phyloP scores from a whole-genome alignment of 2,113 vertebrate genomes.

The Anguilla rostrata region DNA sequence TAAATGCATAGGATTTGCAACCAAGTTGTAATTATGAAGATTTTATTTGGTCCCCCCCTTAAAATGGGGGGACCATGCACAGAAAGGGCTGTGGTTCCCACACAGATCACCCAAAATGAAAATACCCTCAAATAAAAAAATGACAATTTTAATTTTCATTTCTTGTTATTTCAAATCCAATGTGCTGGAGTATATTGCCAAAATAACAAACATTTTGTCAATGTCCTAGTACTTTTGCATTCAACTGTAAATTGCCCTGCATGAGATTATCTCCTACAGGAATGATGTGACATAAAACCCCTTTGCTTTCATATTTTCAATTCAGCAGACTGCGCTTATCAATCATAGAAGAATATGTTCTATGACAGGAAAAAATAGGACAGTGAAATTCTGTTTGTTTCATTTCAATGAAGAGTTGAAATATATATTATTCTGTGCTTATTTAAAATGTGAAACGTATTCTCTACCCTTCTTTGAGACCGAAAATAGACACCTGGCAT shows the following conservation, averaged over 20 bases:
- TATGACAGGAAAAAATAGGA: not conserved
- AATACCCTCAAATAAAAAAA: no score
- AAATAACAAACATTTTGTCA: no score
- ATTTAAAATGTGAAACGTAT: not conserved
- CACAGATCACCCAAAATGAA: no score
- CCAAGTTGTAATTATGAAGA: no score
- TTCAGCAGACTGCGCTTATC: not conserved
- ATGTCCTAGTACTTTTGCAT: no score
- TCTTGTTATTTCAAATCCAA: no score
- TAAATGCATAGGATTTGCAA: no score
- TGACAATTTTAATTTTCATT: no score
- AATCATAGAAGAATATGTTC: not conserved
- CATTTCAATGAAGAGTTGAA: not conserved
- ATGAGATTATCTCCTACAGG: not conserved
- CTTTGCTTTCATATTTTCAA: not conserved
- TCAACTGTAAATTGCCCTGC: not conserved
- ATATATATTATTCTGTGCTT: not conserved
- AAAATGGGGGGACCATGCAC: no score
- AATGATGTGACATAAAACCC: not conserved
- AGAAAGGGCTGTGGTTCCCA: no score
- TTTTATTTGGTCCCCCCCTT: no score
- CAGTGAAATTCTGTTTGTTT: not conserved
- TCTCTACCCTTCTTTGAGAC: not conserved
- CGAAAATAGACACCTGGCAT: constrained; percentile 28
- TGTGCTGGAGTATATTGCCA: no score